Evolutionary conservation across 2,113 vertebrate genomes (phyloP), one percentile per base, ranked within the genome.

Genomic region (Triplophysa rosa): DNA sequence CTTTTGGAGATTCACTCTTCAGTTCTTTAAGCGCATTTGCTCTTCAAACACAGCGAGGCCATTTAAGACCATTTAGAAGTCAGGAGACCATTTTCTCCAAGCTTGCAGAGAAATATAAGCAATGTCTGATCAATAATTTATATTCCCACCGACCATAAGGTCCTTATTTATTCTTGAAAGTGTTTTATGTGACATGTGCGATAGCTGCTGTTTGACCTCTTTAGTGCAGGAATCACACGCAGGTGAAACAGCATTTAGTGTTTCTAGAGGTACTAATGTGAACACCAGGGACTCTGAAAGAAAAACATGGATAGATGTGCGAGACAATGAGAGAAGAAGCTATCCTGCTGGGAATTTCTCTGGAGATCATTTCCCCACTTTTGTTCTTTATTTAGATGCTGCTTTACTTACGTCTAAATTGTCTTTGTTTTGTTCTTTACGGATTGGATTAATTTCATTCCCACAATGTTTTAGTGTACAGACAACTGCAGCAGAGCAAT

Each of bases 301-400:
- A 24, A 56, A 16, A n/a, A 23, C 45, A 62, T 0, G 2, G 37
- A 47, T 63, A 74, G 16, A 63, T 63, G 37, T n/a, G 45, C 23
- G 72, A 74, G 58, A 63, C 33, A 37, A 37, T 17, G 14, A 63
- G 58, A 47, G 37, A 63, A 63, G 21, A 1, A 1, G 40, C 2
- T 74, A 45, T 63, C 72, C 40, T 63, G 72, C 72, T 74, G 72
- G 58, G 72, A 42, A 16, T 33, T 19, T 58, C 69, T 40, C 58
- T 17, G 24, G 69, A 73, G 70, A 63, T 74, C 16, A 47, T 63
- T 47, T 74, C 40, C 72, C 40, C 42, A 47, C 62, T 74, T 59
- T 47, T 11, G 16, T 42, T 62, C 17, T 74, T 62, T 74, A 42
- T 74, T 74, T 62, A 37, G 26, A 19, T 40, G 24, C 26, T 49